phyloP scores from a whole-genome alignment of 2,797 vertebrate species.

The Pogonophryne albipinna region DNA sequence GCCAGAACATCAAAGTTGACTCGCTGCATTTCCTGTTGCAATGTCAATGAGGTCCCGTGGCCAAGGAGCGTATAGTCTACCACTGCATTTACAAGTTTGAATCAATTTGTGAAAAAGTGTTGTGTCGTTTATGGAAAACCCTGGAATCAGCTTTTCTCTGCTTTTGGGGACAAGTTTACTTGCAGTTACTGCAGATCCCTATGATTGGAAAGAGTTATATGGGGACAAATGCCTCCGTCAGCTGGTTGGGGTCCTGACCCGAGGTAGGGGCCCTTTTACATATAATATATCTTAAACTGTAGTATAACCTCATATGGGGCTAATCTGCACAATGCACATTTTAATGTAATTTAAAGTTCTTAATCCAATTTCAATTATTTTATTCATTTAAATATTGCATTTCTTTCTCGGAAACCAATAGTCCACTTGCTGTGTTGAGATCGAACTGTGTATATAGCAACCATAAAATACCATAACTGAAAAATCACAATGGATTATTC shows the following conservation, averaged over 20 bases:
- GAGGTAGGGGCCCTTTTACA: not conserved
- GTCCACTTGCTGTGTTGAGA: too few species aligned
- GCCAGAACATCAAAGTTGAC: conserved; percentile 6
- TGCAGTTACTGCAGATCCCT: not conserved
- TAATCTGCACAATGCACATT: not conserved
- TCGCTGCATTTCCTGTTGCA: conserved; percentile 1
- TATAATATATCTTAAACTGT: not conserved
- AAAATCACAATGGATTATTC: too few species aligned
- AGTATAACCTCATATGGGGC: not conserved
- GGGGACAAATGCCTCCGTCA: not conserved
- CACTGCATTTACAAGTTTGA: conserved; percentile 2
- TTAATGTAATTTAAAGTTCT: not conserved
- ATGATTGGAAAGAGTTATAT: not conserved
- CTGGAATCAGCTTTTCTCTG: not conserved
- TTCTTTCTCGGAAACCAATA: too few species aligned
- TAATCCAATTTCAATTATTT: not conserved
- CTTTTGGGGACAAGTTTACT: not conserved
- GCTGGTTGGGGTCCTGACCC: not conserved
- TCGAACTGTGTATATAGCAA: too few species aligned
- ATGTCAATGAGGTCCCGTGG: conserved; percentile 3
- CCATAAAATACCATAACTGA: too few species aligned
- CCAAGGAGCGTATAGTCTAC: not conserved
- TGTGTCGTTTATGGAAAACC: conserved; percentile 1
- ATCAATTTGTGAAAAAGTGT: conserved; percentile 16
- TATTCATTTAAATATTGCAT: too few species aligned